Evolutionary conservation across 2,113 vertebrate genomes (phyloP).

Genomic region (Macaca fascicularis): DNA sequence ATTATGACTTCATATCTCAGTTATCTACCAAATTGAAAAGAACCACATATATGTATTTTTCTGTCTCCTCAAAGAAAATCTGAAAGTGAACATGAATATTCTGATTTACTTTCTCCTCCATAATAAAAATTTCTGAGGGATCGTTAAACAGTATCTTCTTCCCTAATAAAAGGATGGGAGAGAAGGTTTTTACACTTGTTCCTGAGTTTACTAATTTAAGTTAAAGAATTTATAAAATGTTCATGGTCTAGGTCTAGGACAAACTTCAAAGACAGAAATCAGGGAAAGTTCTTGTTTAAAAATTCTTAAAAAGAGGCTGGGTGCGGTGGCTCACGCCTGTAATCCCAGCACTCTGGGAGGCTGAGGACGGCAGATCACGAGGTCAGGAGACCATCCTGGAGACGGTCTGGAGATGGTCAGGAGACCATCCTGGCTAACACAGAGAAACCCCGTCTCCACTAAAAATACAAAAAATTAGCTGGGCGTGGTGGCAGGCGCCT

Average conservation of each 20-base stretch:
- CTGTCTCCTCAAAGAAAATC: constrained; percentile 42
- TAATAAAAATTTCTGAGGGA: neutral
- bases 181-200: neutral
- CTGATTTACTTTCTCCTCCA: constrained; percentile 5
- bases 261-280: neutral
- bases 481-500: too few relatives aligned
- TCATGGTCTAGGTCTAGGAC: neutral
- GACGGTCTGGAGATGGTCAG: too few relatives aligned
- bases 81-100: neutral
- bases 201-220: neutral
- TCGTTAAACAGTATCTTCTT: neutral
- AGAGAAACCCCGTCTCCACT: too few relatives aligned
- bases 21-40: constrained; percentile 74
- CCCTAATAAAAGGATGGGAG: neutral
- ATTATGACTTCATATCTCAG: constrained; percentile 79
- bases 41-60: constrained; percentile 29
- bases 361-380: too few relatives aligned
- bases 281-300: neutral
- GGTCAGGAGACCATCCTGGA: too few relatives aligned
- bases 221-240: neutral
- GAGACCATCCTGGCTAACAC: too few relatives aligned
- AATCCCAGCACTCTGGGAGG: too few relatives aligned
- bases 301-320: neutral
- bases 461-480: too few relatives aligned
- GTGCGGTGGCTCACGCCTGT: too few relatives aligned